phyloP scores from a whole-genome alignment of 1,140 invertebrate genomes.

The Hydropsyche tenuis region DNA sequence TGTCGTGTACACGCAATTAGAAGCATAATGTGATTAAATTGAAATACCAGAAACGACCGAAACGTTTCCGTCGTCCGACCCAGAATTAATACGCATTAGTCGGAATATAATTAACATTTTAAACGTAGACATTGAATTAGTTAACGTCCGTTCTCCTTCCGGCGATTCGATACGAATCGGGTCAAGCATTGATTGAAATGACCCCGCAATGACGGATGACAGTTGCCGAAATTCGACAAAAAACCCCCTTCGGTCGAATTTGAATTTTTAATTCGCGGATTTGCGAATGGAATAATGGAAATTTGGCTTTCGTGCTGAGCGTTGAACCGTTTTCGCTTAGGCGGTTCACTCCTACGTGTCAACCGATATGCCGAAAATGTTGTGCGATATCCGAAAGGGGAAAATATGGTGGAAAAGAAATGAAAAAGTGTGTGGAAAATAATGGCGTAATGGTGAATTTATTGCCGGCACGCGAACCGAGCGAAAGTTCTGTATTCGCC shows the following conservation, averaged over 20 bases:
- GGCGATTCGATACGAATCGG: no score
- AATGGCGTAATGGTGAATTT: constrained; percentile 27
- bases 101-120: background rate
- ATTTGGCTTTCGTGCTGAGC: no score
- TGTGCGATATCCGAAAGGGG: background rate
- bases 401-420: background rate
- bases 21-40: background rate
- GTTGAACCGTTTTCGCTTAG: no score
- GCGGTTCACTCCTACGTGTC: background rate
- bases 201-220: no score
- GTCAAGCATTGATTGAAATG: no score
- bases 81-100: constrained; percentile 1
- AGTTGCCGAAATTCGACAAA: no score
- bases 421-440: constrained; percentile 33
- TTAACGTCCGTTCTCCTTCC: no score
- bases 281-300: no score
- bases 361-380: constrained; percentile 1
- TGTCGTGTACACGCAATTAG: constrained; percentile 1
- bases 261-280: no score
- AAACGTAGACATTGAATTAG: background rate
- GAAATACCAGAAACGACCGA: background rate
- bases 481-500: background rate
- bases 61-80: constrained; percentile 7
- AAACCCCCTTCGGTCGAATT: no score
- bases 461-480: constrained; percentile 23